A percentile compares a stretch with the other conserved stretches of the same genome.
Conservation (phyloP, 2,797 vertebrate species). For the Miichthys miiuy region DNA sequence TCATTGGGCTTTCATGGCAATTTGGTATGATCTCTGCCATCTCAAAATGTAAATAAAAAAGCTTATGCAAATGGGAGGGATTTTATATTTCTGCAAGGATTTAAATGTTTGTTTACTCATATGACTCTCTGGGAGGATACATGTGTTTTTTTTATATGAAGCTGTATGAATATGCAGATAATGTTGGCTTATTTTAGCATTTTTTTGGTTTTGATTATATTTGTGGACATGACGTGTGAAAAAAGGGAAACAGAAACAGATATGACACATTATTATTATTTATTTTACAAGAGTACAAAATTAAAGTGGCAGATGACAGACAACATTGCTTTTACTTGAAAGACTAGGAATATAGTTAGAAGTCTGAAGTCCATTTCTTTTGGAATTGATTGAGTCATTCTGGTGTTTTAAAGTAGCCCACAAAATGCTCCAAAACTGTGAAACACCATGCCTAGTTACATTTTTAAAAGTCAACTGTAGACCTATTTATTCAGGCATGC, state of each 20-base stretch:
- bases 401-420: too few species aligned
- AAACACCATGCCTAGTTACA: too few species aligned
- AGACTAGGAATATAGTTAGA: too few species aligned
- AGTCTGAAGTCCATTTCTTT: too few species aligned
- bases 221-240: neutral
- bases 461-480: too few species aligned
- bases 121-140: slow-evolving; percentile 35
- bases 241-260: neutral
- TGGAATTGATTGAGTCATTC: too few species aligned
- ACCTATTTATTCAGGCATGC: too few species aligned
- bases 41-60: slow-evolving; percentile 72
- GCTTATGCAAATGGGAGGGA: slow-evolving; percentile 67
- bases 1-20: slow-evolving; percentile 75
- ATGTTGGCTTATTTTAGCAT: slow-evolving; percentile 29
- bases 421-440: too few species aligned
- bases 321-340: too few species aligned
- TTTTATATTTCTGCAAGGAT: slow-evolving; percentile 58
- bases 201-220: slow-evolving; percentile 16
- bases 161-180: slow-evolving; percentile 51
- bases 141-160: slow-evolving; percentile 26
- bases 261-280: neutral
- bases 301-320: too few species aligned
- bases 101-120: slow-evolving; percentile 62
- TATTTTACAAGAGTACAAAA: too few species aligned
- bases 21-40: slow-evolving; percentile 76